phyloP scores from a whole-genome alignment of 2,113 vertebrate species.

The Equus przewalskii region DNA sequence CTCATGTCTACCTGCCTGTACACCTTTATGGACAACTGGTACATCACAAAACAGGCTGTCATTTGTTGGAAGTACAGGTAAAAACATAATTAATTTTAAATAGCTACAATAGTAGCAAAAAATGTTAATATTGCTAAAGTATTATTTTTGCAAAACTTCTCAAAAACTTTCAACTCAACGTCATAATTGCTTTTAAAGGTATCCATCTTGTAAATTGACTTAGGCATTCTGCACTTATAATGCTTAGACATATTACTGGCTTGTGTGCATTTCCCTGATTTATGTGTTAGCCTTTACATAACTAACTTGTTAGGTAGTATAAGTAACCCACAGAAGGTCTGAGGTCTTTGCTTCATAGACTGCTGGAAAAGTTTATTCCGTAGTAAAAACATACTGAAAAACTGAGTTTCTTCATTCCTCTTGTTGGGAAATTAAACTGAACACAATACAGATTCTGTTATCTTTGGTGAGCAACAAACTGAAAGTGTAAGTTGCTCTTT shows the following conservation, averaged over 20 bases:
- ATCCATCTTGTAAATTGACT: neutral
- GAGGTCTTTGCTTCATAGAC: neutral
- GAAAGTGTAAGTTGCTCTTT: neutral
- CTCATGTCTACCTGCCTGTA: constrained; percentile 97
- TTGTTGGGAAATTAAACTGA: constrained; percentile 31
- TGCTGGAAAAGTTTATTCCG: constrained; percentile 29
- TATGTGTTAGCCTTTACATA: neutral
- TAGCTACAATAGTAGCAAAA: neutral
- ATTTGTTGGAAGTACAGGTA: constrained; percentile 97
- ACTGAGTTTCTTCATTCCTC: neutral
- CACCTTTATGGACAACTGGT: constrained; percentile 99
- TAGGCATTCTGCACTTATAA: neutral
- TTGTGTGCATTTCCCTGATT: neutral
- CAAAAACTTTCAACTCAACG: neutral
- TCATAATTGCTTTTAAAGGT: neutral
- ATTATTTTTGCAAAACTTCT: neutral
- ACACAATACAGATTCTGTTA: neutral
- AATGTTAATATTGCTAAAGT: constrained; percentile 29
- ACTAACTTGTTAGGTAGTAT: neutral
- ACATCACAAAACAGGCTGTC: constrained; percentile 98
- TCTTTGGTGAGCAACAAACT: neutral
- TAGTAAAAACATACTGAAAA: constrained; percentile 2
- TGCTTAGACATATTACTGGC: neutral
- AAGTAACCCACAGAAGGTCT: neutral
- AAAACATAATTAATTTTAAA: constrained; percentile 68